Evolutionary conservation across 2,888 invertebrate genomes (phyloP).

Genomic region (Drosophila dives): DNA sequence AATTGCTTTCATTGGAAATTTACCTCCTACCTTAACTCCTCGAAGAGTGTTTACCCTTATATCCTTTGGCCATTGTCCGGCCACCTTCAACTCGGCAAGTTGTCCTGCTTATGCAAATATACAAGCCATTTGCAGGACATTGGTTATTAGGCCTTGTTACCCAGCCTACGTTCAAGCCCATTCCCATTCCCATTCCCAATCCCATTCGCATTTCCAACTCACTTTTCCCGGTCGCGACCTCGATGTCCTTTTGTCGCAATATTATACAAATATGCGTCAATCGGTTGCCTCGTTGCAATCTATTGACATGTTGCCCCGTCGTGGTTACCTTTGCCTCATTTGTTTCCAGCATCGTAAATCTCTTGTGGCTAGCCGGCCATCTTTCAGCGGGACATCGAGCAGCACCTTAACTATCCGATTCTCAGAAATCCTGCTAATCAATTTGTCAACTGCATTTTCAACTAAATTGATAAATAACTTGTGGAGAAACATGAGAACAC

Average conservation of each 20-base stretch:
- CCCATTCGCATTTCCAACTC: constrained; percentile 5
- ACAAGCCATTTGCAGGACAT: constrained; percentile 43
- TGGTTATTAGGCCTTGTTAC: constrained; percentile 42
- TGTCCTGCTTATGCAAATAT: constrained; percentile 46
- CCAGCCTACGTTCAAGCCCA: not conserved
- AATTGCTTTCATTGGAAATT: constrained; percentile 39
- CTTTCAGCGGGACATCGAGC: constrained; percentile 16
- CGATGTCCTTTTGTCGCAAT: constrained; percentile 69
- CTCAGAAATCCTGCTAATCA: constrained; percentile 40
- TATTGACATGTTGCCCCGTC: constrained; percentile 38
- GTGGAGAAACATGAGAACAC: not conserved
- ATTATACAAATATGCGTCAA: constrained; percentile 72
- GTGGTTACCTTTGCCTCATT: constrained; percentile 51
- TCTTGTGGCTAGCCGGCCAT: constrained; percentile 56
- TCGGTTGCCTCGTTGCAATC: constrained; percentile 41
- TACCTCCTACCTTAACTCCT: constrained; percentile 51
- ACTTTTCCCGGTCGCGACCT: constrained; percentile 16
- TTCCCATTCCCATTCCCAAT: constrained; percentile 4
- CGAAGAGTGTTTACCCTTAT: constrained; percentile 30
- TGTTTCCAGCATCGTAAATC: constrained; percentile 44
- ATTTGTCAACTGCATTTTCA: constrained; percentile 16
- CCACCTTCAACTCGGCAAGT: constrained; percentile 2
- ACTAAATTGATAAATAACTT: not conserved
- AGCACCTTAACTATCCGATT: constrained; percentile 36
- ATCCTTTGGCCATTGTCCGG: constrained; percentile 9